Evolutionary conservation across 2,888 invertebrate genomes (phyloP).

Genomic region (Drosophila falleni): DNA sequence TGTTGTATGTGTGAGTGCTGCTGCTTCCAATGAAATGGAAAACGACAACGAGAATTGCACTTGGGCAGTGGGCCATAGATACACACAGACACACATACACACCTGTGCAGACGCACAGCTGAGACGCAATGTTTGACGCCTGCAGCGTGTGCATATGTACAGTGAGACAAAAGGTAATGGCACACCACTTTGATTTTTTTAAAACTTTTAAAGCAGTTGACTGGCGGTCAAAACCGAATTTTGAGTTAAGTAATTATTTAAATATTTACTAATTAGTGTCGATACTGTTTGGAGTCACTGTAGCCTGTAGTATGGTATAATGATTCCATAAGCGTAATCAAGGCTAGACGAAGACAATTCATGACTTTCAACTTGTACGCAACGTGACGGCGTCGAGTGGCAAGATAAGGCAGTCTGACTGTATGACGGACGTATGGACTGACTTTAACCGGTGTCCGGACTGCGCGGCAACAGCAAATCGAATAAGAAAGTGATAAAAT

Average conservation of each 20-base stretch:
- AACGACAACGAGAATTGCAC: slow-evolving; percentile 33
- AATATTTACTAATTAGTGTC: background rate
- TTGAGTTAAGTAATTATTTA: background rate
- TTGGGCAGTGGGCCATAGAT: slow-evolving; percentile 44
- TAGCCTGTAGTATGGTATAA: slow-evolving; percentile 1
- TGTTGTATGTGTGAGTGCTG: background rate
- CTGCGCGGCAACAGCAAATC: slow-evolving; percentile 30
- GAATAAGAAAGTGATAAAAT: slow-evolving; percentile 14
- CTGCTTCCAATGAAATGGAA: slow-evolving; percentile 37
- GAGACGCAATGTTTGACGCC: slow-evolving; percentile 3
- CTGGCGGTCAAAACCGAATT: background rate
- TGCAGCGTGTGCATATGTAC: slow-evolving; percentile 1
- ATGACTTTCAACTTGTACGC: slow-evolving; percentile 5
- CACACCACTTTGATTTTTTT: background rate
- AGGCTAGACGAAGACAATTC: slow-evolving; percentile 41
- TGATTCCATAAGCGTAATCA: slow-evolving; percentile 37
- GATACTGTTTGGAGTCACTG: background rate
- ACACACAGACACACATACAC: slow-evolving; percentile 2
- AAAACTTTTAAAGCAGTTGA: background rate
- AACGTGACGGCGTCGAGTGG: slow-evolving; percentile 7
- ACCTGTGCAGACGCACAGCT: slow-evolving; percentile 13
- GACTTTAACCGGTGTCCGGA: background rate
- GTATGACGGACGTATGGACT: background rate
- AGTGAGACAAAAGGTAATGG: background rate
- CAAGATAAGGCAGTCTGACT: slow-evolving; percentile 42